Conservation (phyloP, 2,113 vertebrate species). For the Serilophus lunatus region DNA sequence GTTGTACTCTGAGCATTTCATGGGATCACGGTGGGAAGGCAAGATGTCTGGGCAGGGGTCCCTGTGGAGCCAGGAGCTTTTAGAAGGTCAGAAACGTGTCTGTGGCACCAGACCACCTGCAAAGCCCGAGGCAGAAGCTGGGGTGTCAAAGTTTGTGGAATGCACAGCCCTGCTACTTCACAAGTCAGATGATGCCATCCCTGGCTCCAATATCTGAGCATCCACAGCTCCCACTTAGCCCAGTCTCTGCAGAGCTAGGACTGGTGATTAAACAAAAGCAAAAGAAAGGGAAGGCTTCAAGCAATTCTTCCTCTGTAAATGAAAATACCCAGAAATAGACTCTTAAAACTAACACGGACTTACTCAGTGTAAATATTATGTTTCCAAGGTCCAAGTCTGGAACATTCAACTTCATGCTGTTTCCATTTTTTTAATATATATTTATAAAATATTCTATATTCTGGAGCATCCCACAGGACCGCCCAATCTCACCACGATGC, state of each 20-base stretch:
- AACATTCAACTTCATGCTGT: not conserved
- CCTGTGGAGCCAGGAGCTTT: not conserved
- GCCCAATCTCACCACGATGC: not conserved
- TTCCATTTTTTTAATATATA: not conserved
- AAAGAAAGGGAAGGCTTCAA: not conserved
- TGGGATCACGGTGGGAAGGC: accelerated
- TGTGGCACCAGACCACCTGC: not conserved
- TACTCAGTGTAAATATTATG: slow-evolving; percentile 2
- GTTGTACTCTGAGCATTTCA: not conserved
- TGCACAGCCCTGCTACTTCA: not conserved
- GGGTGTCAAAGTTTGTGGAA: not conserved
- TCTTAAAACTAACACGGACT: slow-evolving; percentile 8
- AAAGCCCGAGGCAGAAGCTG: not conserved
- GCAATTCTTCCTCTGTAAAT: slow-evolving; percentile 3
- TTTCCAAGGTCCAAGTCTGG: slow-evolving; percentile 2
- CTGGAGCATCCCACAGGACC: not conserved
- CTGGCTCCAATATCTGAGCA: accelerated
- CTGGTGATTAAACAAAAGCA: not conserved
- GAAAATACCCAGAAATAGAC: slow-evolving; percentile 27
- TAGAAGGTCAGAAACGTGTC: not conserved
- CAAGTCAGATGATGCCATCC: not conserved
- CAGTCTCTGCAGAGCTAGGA: not conserved
- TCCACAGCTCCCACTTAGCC: not conserved
- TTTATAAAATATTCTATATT: not conserved
- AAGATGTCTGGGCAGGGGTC: not conserved